Evolutionary conservation across 2,888 invertebrate species (phyloP), one percentile per base, ranked within the genome.

Genomic region (Thecocarcelia acutangulata): DNA sequence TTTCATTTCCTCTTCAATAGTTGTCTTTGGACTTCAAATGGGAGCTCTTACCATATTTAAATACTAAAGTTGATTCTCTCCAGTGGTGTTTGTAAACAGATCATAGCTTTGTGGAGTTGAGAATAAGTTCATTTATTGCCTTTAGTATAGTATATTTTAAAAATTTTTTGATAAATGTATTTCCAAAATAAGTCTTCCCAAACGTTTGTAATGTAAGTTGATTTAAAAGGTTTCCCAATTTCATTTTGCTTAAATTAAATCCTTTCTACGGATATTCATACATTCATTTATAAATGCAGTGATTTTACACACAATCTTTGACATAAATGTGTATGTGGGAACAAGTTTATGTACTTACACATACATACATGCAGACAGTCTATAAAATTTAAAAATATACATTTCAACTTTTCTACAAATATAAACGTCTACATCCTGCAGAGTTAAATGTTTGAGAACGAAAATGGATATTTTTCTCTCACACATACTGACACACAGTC

Each of bases 141-240:
- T n/a, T n/a, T n/a, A n/a, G n/a, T n/a, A n/a, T n/a, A n/a, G n/a
- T n/a, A n/a, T n/a, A n/a, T n/a, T n/a, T n/a, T n/a, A n/a, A n/a
- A n/a, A n/a, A n/a, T n/a, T n/a, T n/a, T n/a, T n/a, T n/a, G n/a
- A n/a, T n/a, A n/a, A n/a, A n/a, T n/a, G n/a, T n/a, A n/a, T n/a
- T n/a, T n/a, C n/a, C n/a, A 33, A 33, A 33, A 33, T 8, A 33
- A 33, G 33, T 33, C 33, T 33, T 33, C 6, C 33, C 33, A 33
- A 33, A 8, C 9, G 33, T 9, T 33, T 33, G 52, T 13, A 3
- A 9, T 28, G 28, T 48, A 50, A 64, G 6, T 50, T 33, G 48
- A 33, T 37, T 64, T 33, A 50, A 64, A 50, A 19, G 37, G 48
- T 50, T 50, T 64, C 17, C 13, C 8, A 33, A 64, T 64, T 48